Conservation (phyloP, 1,140 invertebrate species). For the Palaemon carinicauda region DNA sequence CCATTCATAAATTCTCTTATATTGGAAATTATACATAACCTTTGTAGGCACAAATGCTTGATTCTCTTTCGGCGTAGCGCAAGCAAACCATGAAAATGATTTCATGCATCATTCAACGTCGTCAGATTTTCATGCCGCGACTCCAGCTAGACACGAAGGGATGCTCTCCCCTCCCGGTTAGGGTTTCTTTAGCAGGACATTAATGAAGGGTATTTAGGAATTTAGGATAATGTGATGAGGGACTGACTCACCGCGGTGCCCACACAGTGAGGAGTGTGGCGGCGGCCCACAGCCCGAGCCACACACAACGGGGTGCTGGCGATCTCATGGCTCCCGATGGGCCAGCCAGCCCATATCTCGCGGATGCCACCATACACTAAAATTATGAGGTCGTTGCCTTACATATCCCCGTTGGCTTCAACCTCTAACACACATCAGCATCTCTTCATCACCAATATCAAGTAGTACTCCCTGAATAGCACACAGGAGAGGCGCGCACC, state of each 20-base stretch:
- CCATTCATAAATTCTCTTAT: no score
- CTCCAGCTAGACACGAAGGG: no score
- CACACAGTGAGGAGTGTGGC: conserved; percentile 25
- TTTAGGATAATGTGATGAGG: no score
- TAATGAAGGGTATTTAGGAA: no score
- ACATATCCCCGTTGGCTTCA: conserved; percentile 38
- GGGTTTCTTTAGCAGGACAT: no score
- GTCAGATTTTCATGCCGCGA: no score
- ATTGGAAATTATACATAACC: no score
- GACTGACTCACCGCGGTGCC: conserved; percentile 33
- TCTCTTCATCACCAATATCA: neutral
- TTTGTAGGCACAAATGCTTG: no score
- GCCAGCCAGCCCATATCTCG: conserved; percentile 32
- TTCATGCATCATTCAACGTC: no score
- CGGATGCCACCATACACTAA: neutral
- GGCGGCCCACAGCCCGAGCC: conserved; percentile 27
- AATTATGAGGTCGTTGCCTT: neutral
- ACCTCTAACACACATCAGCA: conserved; percentile 13
- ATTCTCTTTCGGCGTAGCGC: no score
- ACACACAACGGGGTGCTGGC: conserved; percentile 20
- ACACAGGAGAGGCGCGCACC: conserved; percentile 33
- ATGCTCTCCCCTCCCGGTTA: no score
- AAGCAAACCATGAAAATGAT: no score
- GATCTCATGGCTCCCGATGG: conserved; percentile 19
- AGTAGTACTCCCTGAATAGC: conserved; percentile 18